Percentiles rank a stretch among this genome's conserved stretches.
Conservation (phyloP, 2,888 invertebrate genomes). For the Germaria angustata region DNA sequence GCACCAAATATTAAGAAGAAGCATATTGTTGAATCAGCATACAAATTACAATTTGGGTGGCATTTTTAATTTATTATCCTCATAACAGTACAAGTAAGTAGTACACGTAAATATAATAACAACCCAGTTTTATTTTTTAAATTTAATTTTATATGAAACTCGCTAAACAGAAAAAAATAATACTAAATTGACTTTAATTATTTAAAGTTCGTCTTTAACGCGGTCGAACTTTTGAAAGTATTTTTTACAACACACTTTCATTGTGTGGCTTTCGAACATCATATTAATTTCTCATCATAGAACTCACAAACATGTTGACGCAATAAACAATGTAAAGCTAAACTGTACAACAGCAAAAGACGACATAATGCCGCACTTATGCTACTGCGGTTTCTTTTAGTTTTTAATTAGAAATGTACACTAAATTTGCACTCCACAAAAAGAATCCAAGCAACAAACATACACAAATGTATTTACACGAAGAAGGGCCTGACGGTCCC, state of each 20-base stretch:
- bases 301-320: constrained; percentile 26
- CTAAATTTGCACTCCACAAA: constrained; percentile 23
- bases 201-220: background rate
- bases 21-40: too few species aligned
- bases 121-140: too few species aligned
- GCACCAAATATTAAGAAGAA: too few species aligned
- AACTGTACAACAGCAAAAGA: constrained; percentile 6
- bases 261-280: constrained; percentile 19
- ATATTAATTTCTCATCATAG: constrained; percentile 41
- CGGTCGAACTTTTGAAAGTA: background rate
- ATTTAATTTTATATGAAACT: too few species aligned
- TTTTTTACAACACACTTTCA: constrained; percentile 18
- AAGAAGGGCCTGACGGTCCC: constrained; percentile 8
- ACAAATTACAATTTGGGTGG: too few species aligned
- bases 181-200: background rate
- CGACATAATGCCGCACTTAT: constrained; percentile 31
- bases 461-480: background rate
- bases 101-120: too few species aligned
- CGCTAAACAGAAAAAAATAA: background rate
- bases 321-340: constrained; percentile 1
- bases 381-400: constrained; percentile 37
- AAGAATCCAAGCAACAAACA: background rate
- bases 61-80: too few species aligned
- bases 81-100: too few species aligned
- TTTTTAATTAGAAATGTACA: constrained; percentile 43